Conservation (phyloP, 30 jellyfish, hydroid and myxozoan genomes). For the Hydra vulgaris region DNA sequence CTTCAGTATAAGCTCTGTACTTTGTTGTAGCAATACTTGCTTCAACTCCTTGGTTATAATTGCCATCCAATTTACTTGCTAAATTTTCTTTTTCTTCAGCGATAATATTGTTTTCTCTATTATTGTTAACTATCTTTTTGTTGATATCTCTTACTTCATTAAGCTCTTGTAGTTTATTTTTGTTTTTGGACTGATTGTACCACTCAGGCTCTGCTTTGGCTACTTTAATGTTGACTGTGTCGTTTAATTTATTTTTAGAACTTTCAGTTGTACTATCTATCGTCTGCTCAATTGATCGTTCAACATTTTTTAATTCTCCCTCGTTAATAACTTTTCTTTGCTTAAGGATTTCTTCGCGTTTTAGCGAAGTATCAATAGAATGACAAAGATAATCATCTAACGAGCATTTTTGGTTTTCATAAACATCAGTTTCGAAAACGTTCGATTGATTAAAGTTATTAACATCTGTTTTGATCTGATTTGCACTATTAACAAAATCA, state of each 20-base stretch:
- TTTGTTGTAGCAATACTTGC: neutral
- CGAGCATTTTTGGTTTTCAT: neutral
- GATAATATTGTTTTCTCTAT: neutral
- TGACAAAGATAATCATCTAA: neutral
- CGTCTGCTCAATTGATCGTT: neutral
- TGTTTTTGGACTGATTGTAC: neutral
- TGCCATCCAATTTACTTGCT: neutral
- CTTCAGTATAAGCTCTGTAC: neutral
- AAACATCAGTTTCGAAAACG: neutral
- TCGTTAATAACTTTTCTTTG: constrained; percentile 6
- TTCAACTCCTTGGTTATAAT: neutral
- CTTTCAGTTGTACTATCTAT: constrained; percentile 7
- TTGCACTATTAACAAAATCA: neutral
- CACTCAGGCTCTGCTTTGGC: neutral
- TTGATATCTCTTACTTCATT: neutral
- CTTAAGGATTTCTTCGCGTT: neutral
- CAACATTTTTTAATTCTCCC: constrained; percentile 9
- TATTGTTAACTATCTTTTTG: neutral
- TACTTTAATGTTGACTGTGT: neutral
- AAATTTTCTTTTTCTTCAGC: neutral
- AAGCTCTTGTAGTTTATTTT: neutral
- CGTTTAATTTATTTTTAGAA: constrained; percentile 10
- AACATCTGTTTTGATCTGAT: neutral
- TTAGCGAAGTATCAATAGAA: neutral
- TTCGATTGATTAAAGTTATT: neutral